These are phyloP conservation scores for Agrenia bidenticulata DNA, from an alignment of 2,888 invertebrate genomes.

Conservation along the genomic window DNA sequence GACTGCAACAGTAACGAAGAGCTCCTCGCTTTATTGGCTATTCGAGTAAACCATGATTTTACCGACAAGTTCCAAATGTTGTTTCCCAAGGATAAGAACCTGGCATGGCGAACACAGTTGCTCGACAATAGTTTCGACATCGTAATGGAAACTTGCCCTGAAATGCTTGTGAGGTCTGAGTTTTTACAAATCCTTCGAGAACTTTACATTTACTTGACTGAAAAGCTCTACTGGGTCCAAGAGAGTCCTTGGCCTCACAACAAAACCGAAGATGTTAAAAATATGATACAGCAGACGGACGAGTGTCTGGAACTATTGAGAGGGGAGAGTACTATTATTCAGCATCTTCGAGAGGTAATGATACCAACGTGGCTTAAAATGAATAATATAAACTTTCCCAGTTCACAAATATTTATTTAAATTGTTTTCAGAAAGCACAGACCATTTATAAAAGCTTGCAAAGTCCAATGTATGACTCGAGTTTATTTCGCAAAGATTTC, in stretches of 20 bases:
- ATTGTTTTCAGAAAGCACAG: no score
- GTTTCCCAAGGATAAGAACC: constrained; percentile 1
- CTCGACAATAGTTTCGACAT: constrained; percentile 18
- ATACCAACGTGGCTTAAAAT: no score
- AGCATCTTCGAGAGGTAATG: no score
- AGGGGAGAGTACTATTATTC: no score
- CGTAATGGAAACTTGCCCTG: constrained; percentile 11
- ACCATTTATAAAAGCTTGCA: no score
- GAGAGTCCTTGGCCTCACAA: neutral
- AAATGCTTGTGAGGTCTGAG: neutral
- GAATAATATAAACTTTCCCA: no score
- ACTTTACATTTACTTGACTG: neutral
- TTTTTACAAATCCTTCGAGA: constrained; percentile 15
- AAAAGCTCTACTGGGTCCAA: neutral
- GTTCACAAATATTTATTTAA: no score
- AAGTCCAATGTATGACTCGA: no score
- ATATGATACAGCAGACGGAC: neutral
- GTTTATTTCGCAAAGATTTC: no score
- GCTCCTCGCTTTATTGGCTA: neutral
- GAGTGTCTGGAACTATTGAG: neutral
- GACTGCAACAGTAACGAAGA: neutral
- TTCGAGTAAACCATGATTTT: neutral
- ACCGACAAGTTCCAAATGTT: neutral
- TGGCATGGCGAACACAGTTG: constrained; percentile 25
- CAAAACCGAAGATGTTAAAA: no score